phyloP scores from a whole-genome alignment of 2,797 vertebrate genomes.

The Acanthurus tractus region DNA sequence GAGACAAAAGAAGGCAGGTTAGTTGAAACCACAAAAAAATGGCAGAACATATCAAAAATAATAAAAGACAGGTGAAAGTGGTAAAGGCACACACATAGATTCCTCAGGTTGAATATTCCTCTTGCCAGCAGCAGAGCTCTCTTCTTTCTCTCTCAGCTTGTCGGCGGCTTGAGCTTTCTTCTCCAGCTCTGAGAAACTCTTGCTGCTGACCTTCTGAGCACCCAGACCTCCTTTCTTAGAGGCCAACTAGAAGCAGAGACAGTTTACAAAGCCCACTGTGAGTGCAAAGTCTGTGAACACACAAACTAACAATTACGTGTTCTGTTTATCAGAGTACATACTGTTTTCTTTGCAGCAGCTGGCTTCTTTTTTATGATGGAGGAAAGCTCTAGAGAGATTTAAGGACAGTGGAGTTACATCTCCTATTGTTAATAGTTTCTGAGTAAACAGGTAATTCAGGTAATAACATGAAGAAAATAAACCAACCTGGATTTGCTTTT shows the following conservation, averaged over 20 bases:
- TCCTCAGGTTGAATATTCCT: constrained; percentile 80
- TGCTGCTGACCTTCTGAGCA: constrained; percentile 93
- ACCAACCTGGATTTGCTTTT: constrained; percentile 82
- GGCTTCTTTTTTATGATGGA: constrained; percentile 95
- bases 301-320: background rate
- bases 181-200: constrained; percentile 92
- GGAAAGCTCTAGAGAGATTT: constrained; percentile 83
- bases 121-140: constrained; percentile 32
- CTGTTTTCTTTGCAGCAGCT: constrained; percentile 89
- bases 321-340: constrained; percentile 70
- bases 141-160: constrained; percentile 87
- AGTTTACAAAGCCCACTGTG: background rate
- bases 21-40: background rate
- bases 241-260: constrained; percentile 84
- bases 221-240: constrained; percentile 93
- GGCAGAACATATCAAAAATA: background rate
- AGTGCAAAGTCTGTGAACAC: background rate
- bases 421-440: background rate
- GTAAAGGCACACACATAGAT: constrained; percentile 84
- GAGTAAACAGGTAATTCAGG: background rate
- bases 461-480: background rate
- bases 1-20: background rate
- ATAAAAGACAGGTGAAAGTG: background rate
- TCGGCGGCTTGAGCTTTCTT: constrained; percentile 94
- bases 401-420: constrained; percentile 7